Conservation (phyloP, 2,888 invertebrate species). For the Nasonia oneida region DNA sequence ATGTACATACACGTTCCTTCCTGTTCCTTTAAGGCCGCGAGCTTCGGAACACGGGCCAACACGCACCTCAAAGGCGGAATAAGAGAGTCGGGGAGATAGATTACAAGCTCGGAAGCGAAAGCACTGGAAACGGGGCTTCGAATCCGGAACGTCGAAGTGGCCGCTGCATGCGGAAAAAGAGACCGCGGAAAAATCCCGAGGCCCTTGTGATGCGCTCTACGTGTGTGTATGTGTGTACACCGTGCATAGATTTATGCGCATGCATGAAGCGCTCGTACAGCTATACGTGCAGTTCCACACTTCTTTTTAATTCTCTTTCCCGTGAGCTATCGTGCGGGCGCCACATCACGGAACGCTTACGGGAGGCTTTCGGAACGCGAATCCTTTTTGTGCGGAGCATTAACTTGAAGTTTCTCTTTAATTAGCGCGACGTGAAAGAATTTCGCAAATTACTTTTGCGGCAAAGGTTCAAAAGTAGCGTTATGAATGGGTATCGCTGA, state of each 20-base stretch:
- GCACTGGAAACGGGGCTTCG: not conserved
- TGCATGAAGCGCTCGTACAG: not conserved
- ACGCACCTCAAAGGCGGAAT: not conserved
- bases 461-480: too few species aligned
- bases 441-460: too few species aligned
- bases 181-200: not conserved
- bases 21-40: not conserved
- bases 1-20: not conserved
- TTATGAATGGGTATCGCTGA: too few species aligned
- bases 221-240: too few species aligned
- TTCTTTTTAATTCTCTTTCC: not conserved
- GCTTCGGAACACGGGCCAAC: not conserved
- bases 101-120: conserved; percentile 19
- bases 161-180: not conserved
- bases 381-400: not conserved
- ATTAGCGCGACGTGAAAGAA: too few species aligned
- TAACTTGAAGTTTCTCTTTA: too few species aligned
- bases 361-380: not conserved
- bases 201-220: not conserved
- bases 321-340: not conserved
- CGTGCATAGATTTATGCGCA: not conserved
- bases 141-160: not conserved
- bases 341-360: not conserved
- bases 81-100: not conserved
- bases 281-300: not conserved